Percentiles rank a stretch among this genome's conserved stretches.
Evolutionary conservation across 2,797 vertebrate genomes (phyloP).

Genomic region (Crenichthys baileyi): DNA sequence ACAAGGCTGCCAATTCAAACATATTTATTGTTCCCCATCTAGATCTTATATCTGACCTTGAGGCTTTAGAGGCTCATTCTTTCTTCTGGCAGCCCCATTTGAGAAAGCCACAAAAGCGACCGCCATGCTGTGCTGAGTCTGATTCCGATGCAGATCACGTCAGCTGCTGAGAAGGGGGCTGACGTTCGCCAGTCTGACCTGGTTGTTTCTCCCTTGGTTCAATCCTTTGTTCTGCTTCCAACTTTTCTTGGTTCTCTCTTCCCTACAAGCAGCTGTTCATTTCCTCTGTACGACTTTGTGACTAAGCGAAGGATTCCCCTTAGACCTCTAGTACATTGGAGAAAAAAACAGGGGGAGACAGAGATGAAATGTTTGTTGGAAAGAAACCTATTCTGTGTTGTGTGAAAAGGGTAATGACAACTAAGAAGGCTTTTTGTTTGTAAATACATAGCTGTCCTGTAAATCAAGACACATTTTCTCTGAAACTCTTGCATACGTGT

Average conservation of each 20-base stretch:
- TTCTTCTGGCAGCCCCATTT: conserved; percentile 54
- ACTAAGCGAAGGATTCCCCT: conserved; percentile 44
- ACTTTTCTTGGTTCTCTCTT: conserved; percentile 28
- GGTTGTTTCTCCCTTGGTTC: conserved; percentile 61
- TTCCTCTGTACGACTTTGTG: conserved; percentile 52
- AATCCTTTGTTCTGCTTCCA: conserved; percentile 55
- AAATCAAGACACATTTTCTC: neutral
- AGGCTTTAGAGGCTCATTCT: conserved; percentile 52
- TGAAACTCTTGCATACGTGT: neutral
- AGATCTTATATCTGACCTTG: conserved; percentile 70
- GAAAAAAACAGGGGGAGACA: conserved; percentile 3
- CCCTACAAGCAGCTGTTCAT: conserved; percentile 42
- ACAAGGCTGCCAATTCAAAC: conserved; percentile 60
- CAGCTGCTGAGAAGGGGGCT: conserved; percentile 59
- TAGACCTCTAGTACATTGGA: conserved; percentile 13
- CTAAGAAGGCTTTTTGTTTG: neutral
- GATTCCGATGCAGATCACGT: conserved; percentile 77
- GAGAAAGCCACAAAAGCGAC: conserved; percentile 58
- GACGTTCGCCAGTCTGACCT: conserved; percentile 65
- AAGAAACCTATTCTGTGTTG: conserved; percentile 32
- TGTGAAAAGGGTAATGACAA: conserved; percentile 10
- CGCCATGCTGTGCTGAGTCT: conserved; percentile 45
- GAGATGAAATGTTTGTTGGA: conserved; percentile 27
- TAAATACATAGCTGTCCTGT: conserved; percentile 1
- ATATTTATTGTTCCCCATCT: conserved; percentile 66